These are phyloP conservation scores for Leucophenga maculata DNA, from an alignment of 2,888 invertebrate species.

Conservation along the genomic window DNA sequence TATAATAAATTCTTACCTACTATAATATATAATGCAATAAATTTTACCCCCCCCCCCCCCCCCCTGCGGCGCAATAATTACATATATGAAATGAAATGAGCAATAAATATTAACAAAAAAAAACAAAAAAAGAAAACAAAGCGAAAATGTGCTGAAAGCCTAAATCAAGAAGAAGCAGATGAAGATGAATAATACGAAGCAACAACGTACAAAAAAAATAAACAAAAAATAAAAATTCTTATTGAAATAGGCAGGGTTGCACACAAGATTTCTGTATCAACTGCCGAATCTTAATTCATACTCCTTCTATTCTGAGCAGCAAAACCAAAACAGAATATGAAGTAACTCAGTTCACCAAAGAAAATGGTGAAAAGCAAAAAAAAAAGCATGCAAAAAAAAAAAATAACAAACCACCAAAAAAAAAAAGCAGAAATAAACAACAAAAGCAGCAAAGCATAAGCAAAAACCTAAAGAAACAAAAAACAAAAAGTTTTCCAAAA, in stretches of 20 bases:
- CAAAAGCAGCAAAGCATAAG: conserved; percentile 12
- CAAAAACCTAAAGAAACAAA: conserved; percentile 34
- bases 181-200: conserved; percentile 37
- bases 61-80: background rate
- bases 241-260: conserved; percentile 6
- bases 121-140: no score
- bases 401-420: conserved; percentile 40
- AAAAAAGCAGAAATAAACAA: conserved; percentile 35
- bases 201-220: conserved; percentile 43
- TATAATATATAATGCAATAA: conserved; percentile 35
- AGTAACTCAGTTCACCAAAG: conserved; percentile 29
- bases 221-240: conserved; percentile 26
- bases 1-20: conserved; percentile 35
- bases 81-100: background rate
- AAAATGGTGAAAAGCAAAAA: conserved; percentile 34
- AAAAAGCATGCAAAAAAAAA: conserved; percentile 31
- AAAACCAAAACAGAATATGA: conserved; percentile 33
- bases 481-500: conserved; percentile 30
- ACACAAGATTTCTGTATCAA: conserved; percentile 69
- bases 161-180: conserved; percentile 11
- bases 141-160: conserved; percentile 38
- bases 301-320: conserved; percentile 67
- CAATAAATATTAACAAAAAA: no score
- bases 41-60: background rate
- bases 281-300: conserved; percentile 72